Conservation (phyloP, 2,113 vertebrate genomes). For the Ceuthmochares aereus region DNA sequence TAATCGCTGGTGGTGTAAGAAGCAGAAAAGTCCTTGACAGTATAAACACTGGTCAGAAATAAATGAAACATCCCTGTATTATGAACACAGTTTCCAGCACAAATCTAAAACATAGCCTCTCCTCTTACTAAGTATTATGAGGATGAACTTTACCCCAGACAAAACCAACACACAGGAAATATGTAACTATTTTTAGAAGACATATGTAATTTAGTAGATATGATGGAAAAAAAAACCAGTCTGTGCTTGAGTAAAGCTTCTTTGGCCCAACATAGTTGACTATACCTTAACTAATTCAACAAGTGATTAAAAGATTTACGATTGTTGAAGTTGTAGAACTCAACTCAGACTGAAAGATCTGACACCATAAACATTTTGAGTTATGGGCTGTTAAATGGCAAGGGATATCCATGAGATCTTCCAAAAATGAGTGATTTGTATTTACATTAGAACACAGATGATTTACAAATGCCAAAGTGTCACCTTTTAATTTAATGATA, state of each 20-base stretch:
- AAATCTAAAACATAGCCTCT: no score
- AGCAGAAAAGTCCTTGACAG: no score
- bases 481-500: slow-evolving; percentile 45
- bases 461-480: slow-evolving; percentile 38
- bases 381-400: slow-evolving; percentile 9
- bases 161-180: not conserved
- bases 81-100: no score
- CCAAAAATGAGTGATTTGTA: slow-evolving; percentile 26
- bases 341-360: not conserved
- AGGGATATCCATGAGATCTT: not conserved
- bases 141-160: no score
- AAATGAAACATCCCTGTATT: no score
- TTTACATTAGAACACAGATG: slow-evolving; percentile 36
- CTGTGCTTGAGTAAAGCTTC: not conserved
- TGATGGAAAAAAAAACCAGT: not conserved
- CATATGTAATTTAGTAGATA: not conserved
- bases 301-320: not conserved
- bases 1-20: no score
- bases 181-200: not conserved
- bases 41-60: no score
- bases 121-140: no score
- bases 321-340: not conserved
- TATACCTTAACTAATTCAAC: not conserved
- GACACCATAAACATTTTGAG: not conserved
- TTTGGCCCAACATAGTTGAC: not conserved